phyloP scores from a whole-genome alignment of 2,797 vertebrate species.

The Esox masquinongy region DNA sequence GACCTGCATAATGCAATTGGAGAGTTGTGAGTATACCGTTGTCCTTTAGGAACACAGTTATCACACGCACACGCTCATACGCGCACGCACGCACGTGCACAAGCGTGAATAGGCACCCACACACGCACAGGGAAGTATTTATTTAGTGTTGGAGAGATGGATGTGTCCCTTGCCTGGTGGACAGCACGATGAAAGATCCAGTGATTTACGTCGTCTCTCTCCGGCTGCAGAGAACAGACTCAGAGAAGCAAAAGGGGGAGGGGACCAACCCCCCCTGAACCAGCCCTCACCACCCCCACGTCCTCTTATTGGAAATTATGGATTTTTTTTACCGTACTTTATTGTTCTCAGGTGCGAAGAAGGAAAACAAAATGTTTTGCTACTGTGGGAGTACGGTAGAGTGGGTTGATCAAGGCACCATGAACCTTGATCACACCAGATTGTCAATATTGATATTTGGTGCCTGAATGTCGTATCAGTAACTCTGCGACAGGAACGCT shows the following conservation, averaged over 20 bases:
- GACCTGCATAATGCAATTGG: conserved; percentile 98
- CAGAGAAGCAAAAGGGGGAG: neutral
- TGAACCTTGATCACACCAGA: neutral
- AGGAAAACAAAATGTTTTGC: conserved; percentile 8
- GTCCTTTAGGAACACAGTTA: conserved; percentile 22
- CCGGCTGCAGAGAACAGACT: neutral
- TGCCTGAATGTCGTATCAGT: neutral
- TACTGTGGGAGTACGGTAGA: neutral
- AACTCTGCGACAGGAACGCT: neutral
- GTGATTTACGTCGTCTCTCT: conserved; percentile 42
- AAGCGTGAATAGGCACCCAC: neutral
- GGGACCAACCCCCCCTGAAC: neutral
- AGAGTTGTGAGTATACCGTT: conserved; percentile 91
- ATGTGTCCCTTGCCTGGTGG: conserved; percentile 44
- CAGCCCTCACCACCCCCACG: neutral
- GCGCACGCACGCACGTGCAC: neutral
- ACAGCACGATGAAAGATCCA: conserved; percentile 47
- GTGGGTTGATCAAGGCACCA: neutral
- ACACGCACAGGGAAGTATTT: conserved; percentile 35
- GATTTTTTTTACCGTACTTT: conserved; percentile 31
- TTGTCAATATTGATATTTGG: neutral
- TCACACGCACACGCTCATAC: neutral
- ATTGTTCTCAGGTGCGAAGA: conserved; percentile 24
- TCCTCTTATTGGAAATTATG: conserved; percentile 12
- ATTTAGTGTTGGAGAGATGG: conserved; percentile 48